Percentiles rank a stretch among this genome's conserved stretches.
phyloP scores from a whole-genome alignment of 2,888 invertebrate genomes.

The Perithous albicinctus region DNA sequence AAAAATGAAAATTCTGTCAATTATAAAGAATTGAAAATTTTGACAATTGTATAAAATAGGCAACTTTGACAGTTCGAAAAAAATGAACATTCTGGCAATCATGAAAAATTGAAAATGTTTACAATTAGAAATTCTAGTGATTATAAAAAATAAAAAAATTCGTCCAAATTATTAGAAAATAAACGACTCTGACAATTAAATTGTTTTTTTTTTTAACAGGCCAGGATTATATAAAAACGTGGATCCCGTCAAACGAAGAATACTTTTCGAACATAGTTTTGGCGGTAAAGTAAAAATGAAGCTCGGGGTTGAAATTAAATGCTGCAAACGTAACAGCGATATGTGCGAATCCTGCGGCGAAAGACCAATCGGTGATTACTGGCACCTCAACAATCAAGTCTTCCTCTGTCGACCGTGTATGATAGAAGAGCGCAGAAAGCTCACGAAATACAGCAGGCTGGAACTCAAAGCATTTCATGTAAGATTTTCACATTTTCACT shows the following conservation, averaged over 20 bases:
- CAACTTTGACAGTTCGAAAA: slow-evolving; percentile 26
- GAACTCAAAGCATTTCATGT: slow-evolving; percentile 71
- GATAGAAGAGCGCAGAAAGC: slow-evolving; percentile 79
- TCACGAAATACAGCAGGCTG: slow-evolving; percentile 75
- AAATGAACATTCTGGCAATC: too few species aligned
- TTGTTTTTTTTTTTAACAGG: slow-evolving; percentile 70
- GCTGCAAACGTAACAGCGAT: slow-evolving; percentile 83
- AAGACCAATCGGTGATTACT: slow-evolving; percentile 85
- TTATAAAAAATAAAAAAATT: too few species aligned
- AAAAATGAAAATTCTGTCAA: too few species aligned
- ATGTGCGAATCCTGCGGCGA: slow-evolving; percentile 83
- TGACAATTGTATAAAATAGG: slow-evolving; percentile 12
- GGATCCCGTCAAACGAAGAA: slow-evolving; percentile 68
- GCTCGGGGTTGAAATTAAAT: slow-evolving; percentile 84
- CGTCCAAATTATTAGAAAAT: too few species aligned
- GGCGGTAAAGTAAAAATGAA: slow-evolving; percentile 83
- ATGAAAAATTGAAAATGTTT: slow-evolving; percentile 5
- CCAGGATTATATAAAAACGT: slow-evolving; percentile 76
- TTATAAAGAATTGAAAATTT: slow-evolving; percentile 8
- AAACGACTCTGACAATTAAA: too few species aligned
- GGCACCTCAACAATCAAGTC: slow-evolving; percentile 82
- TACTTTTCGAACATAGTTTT: slow-evolving; percentile 84
- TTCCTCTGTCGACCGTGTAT: slow-evolving; percentile 85
- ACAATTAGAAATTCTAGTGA: too few species aligned
- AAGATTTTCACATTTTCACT: slow-evolving; percentile 48